Conservation (phyloP, 2,797 vertebrate species). For the Agapornis canus region DNA sequence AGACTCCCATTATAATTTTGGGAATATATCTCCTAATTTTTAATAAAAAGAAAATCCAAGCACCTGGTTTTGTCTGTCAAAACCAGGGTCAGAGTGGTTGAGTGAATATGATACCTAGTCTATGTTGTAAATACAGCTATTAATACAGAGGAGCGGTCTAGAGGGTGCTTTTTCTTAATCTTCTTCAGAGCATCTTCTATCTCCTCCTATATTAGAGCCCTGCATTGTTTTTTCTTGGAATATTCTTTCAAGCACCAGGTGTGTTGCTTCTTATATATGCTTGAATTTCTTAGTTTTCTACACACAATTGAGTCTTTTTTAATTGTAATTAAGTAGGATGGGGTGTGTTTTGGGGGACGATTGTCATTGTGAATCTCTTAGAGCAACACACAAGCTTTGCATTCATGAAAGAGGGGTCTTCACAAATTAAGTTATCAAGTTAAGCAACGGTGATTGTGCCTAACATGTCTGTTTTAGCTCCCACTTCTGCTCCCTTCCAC, state of each 20-base stretch:
- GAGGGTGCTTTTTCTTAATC: not conserved
- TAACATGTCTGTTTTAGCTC: not conserved
- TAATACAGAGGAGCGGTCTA: not conserved
- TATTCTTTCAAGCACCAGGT: not conserved
- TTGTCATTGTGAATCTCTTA: not conserved
- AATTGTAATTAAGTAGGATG: not conserved
- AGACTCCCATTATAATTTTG: not conserved
- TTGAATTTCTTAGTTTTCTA: not conserved
- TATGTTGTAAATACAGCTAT: not conserved
- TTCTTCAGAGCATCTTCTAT: not conserved
- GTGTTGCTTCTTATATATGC: not conserved
- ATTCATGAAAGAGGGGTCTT: not conserved
- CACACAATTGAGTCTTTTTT: not conserved
- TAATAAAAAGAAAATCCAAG: not conserved
- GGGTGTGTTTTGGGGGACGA: fast-evolving
- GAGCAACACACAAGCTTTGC: not conserved
- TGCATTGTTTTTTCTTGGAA: not conserved
- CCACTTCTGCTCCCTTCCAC: not conserved
- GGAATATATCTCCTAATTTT: not conserved
- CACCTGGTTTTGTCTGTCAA: not conserved
- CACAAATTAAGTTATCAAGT: not conserved
- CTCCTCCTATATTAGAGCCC: not conserved
- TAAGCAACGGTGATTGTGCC: not conserved
- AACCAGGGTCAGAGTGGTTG: not conserved
- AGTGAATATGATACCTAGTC: not conserved